Evolutionary conservation across 2,797 vertebrate species (phyloP).

Genomic region (Xenopus petersii): DNA sequence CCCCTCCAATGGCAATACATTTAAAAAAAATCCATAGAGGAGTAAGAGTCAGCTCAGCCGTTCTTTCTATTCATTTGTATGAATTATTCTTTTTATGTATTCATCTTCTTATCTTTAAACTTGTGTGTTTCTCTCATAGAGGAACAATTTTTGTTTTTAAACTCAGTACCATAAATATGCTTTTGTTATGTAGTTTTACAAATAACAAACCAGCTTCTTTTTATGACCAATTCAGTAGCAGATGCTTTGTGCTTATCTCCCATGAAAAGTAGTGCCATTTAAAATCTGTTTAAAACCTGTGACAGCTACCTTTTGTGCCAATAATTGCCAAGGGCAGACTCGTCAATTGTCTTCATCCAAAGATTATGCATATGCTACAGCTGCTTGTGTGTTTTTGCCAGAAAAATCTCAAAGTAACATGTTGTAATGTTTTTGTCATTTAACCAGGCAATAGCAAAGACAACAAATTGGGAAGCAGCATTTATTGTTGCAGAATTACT

Average conservation of each 20-base stretch:
- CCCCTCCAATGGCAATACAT: no score
- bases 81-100: no score
- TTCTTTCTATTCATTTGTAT: no score
- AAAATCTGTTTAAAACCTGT: neutral
- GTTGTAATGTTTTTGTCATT: neutral
- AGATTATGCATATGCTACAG: neutral
- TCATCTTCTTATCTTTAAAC: no score
- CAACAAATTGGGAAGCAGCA: neutral
- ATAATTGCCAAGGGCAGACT: neutral
- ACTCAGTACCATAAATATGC: no score
- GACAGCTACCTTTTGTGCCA: neutral
- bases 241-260: neutral
- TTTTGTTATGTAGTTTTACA: neutral
- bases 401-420: neutral
- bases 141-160: no score
- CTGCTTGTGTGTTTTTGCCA: slow-evolving; percentile 1
- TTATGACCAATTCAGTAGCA: neutral
- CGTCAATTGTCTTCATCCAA: neutral
- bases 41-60: no score
- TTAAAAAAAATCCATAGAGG: no score
- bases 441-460: neutral
- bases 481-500: no score
- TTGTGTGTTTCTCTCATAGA: no score
- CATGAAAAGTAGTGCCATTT: neutral
- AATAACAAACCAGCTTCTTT: neutral